Evolutionary conservation across 2,888 invertebrate species (phyloP), one percentile per base, ranked within the genome.

Genomic region (Bugulina stolonifera): DNA sequence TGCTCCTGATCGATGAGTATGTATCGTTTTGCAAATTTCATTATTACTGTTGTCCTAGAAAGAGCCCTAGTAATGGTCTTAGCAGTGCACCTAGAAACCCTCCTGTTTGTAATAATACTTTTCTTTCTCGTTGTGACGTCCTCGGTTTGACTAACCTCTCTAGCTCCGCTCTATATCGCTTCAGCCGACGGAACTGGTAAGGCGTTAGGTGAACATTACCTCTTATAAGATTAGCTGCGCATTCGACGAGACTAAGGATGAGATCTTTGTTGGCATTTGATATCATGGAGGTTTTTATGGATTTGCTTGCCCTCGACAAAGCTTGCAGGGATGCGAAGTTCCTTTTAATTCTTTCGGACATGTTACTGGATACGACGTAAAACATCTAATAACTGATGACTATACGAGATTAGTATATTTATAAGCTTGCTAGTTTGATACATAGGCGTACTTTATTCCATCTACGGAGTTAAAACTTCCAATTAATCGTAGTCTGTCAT

Each of bases 81-180:
- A 55, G 10, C n/a, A 55, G 23, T n/a, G 55, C 55, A 14, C n/a
- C 22, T 55, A n/a, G n/a, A 55, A 55, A 55, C n/a, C 55, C 55
- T 55, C 55, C 55, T n/a, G 22, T 55, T 55, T 55, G 55, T 23
- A 55, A n/a, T 14, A 55, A 3, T 14, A n/a, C 5, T 55, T 55
- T 55, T n/a, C 25, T 55, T 3, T 55, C 55, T n/a, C 25, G 5
- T 55, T n/a, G 25, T 5, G 55, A n/a, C 3, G 55, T n/a, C n/a
- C 55, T 55, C 10, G 43, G 18, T n/a, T 23, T 55, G 22, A 55
- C 55, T n/a, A 55, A 55, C 5, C n/a, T 3, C 5, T 23, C 25
- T n/a, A 55, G 22, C 5, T 55, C 55, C 23, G 5, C 55, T n/a
- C n/a, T 55, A n/a, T 55, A n/a, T 23, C 55, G 55, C 23, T n/a